Evolutionary conservation across 2,113 vertebrate species (phyloP).

Genomic region (Scophthalmus maximus): DNA sequence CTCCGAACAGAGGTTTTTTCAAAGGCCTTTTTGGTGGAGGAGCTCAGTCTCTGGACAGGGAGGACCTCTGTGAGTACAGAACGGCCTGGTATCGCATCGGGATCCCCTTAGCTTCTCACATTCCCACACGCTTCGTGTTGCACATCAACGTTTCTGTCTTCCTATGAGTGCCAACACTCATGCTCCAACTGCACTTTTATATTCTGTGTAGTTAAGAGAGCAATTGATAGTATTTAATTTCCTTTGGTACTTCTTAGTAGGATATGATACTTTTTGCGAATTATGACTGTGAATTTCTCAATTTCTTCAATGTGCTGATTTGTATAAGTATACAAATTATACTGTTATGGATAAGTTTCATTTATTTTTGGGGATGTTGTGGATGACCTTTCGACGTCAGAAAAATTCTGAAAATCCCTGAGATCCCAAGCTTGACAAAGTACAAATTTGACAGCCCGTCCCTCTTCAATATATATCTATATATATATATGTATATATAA

Average conservation of each 20-base stretch:
- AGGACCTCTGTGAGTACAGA: conserved; percentile 94
- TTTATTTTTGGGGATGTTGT: no score
- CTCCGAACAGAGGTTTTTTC: conserved; percentile 97
- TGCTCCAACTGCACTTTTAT: background rate
- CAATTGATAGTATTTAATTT: background rate
- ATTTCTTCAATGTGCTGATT: background rate
- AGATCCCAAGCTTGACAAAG: no score
- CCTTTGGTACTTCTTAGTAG: no score
- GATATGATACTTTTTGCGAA: background rate
- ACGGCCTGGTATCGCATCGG: background rate
- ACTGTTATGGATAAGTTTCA: no score
- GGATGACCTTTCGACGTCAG: no score
- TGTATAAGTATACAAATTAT: no score
- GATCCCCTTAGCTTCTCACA: background rate
- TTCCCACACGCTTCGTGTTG: background rate
- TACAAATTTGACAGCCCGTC: no score
- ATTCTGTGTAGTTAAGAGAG: background rate
- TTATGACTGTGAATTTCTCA: no score
- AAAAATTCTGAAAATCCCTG: no score
- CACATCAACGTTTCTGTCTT: background rate
- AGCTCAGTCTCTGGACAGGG: conserved; percentile 95
- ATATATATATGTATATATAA: no score
- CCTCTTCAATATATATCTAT: no score
- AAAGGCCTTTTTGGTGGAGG: conserved; percentile 98
- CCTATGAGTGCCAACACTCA: background rate